Evolutionary conservation across 2,113 vertebrate genomes (phyloP).

Genomic region (Phylloscopus trochilus): DNA sequence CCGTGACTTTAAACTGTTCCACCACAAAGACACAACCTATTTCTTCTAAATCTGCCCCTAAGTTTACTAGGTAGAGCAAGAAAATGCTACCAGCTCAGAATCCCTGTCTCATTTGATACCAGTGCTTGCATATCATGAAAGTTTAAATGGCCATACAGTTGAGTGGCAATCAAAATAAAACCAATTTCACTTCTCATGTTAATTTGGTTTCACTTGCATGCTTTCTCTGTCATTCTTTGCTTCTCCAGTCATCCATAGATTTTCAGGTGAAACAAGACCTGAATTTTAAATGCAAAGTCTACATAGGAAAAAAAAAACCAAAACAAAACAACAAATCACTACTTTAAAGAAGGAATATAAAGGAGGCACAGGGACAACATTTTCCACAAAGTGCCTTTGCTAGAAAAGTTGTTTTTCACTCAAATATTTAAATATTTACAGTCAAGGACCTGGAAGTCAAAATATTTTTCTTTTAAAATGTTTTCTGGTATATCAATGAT

Average conservation of each 20-base stretch:
- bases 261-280: background rate
- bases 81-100: background rate
- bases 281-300: background rate
- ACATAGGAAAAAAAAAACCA: background rate
- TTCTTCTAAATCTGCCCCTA: background rate
- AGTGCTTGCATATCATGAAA: background rate
- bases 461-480: background rate
- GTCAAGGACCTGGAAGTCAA: background rate
- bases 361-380: background rate
- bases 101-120: background rate
- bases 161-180: conserved; percentile 8
- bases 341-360: background rate
- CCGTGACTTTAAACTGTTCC: background rate
- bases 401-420: background rate
- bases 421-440: background rate
- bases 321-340: background rate
- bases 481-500: background rate
- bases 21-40: background rate
- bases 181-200: background rate
- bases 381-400: background rate
- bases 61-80: background rate
- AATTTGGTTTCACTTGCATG: background rate
- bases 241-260: background rate
- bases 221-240: background rate
- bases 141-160: background rate